A percentile compares a stretch with the other conserved stretches of the same genome.
Evolutionary conservation across 2,888 invertebrate species (phyloP).

Genomic region (Gymnoscelis rufifasciata): DNA sequence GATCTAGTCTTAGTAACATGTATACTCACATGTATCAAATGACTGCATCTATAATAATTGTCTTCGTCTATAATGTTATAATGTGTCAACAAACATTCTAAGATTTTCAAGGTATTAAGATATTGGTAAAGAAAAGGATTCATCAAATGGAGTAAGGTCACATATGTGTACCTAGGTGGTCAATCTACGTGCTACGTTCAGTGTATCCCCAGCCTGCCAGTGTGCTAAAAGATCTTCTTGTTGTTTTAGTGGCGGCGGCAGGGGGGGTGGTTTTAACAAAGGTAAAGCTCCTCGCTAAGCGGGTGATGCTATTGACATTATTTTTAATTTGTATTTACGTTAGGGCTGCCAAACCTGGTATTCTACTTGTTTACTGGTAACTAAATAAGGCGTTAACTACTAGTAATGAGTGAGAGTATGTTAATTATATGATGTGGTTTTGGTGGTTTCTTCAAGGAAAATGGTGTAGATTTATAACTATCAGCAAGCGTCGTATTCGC

Average conservation of each 20-base stretch:
- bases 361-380: slow-evolving; percentile 38
- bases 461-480: neutral
- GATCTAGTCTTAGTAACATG: no score
- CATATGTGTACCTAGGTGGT: slow-evolving; percentile 75
- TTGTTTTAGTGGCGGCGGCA: slow-evolving; percentile 97
- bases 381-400: slow-evolving; percentile 35
- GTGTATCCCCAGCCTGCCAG: slow-evolving; percentile 78
- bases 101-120: slow-evolving; percentile 73
- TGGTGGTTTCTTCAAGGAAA: no score
- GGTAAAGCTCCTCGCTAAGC: slow-evolving; percentile 92
- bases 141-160: slow-evolving; percentile 68
- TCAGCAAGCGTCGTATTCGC: no score
- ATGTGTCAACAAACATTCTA: slow-evolving; percentile 63
- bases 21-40: slow-evolving; percentile 27
- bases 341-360: slow-evolving; percentile 74
- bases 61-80: slow-evolving; percentile 38
- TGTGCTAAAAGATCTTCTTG: slow-evolving; percentile 88
- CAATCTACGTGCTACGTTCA: slow-evolving; percentile 78
- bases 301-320: slow-evolving; percentile 86
- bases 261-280: slow-evolving; percentile 97
- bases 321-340: slow-evolving; percentile 68
- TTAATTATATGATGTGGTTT: no score
- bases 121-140: slow-evolving; percentile 81
- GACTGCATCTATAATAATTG: slow-evolving; percentile 49
- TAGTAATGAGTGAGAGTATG: no score